Conservation (phyloP, 1,140 invertebrate species). For the Heliconius melpomene region DNA sequence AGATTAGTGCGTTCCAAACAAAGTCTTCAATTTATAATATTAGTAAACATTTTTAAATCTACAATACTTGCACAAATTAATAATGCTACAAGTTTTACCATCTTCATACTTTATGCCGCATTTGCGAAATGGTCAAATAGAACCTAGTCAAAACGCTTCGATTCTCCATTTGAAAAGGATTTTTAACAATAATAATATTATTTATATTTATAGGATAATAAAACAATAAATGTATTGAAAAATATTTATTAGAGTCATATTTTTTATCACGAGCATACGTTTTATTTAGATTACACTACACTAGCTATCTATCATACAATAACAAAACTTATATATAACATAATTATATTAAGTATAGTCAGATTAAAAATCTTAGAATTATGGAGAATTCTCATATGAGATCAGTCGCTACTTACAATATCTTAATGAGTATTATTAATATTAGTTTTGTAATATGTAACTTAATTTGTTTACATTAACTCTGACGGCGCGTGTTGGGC, state of each 20-base stretch:
- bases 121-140: too few relatives aligned
- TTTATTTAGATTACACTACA: not conserved
- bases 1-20: too few relatives aligned
- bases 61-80: too few relatives aligned
- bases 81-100: too few relatives aligned
- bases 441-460: constrained; percentile 20
- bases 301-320: not conserved
- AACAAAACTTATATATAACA: not conserved
- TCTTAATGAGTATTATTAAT: constrained; percentile 40
- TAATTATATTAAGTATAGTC: not conserved
- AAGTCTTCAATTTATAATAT: too few relatives aligned
- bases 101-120: too few relatives aligned
- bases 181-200: too few relatives aligned
- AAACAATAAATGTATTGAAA: not conserved
- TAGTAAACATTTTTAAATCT: too few relatives aligned
- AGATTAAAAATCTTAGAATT: constrained; percentile 6
- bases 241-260: constrained; percentile 1
- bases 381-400: constrained; percentile 61
- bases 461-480: not conserved
- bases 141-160: too few relatives aligned
- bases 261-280: constrained; percentile 8
- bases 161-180: too few relatives aligned
- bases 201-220: not conserved
- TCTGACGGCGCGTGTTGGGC: constrained; percentile 53
- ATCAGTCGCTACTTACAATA: constrained; percentile 59